Percentiles rank a stretch among this genome's conserved stretches.
These are phyloP conservation scores for Mamestra configurata DNA, from an alignment of 1,140 invertebrate species.

Conservation along the genomic window DNA sequence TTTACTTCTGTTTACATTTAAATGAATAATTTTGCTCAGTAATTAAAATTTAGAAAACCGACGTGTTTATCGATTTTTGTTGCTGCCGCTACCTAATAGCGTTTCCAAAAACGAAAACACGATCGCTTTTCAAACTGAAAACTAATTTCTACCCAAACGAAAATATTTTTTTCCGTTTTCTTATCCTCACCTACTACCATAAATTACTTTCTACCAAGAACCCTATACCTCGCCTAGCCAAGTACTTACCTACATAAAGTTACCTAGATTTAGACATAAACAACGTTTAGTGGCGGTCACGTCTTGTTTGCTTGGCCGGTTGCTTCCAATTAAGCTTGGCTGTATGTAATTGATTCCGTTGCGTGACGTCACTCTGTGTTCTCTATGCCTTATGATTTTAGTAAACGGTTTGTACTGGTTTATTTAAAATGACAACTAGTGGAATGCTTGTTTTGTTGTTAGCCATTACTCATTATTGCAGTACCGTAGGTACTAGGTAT, in stretches of 20 bases:
- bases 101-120: too few relatives aligned
- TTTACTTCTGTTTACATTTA: too few relatives aligned
- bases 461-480: too few relatives aligned
- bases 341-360: conserved; percentile 45
- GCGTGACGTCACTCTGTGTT: conserved; percentile 6
- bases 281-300: conserved; percentile 48
- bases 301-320: conserved; percentile 48
- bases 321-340: conserved; percentile 51
- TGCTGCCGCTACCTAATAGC: too few relatives aligned
- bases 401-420: neutral
- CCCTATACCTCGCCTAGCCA: neutral
- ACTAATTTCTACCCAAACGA: too few relatives aligned
- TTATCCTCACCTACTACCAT: too few relatives aligned
- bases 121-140: too few relatives aligned
- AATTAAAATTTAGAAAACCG: too few relatives aligned
- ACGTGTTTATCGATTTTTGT: too few relatives aligned
- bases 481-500: too few relatives aligned
- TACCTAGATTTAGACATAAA: conserved; percentile 39
- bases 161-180: neutral
- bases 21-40: too few relatives aligned
- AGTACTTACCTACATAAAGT: neutral
- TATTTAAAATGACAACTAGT: conserved; percentile 4
- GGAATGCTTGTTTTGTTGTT: too few relatives aligned
- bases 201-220: neutral
- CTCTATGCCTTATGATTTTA: conserved; percentile 17